These are phyloP conservation scores for Caranx ignobilis DNA, from an alignment of 2,113 vertebrate genomes.

Conservation along the genomic window DNA sequence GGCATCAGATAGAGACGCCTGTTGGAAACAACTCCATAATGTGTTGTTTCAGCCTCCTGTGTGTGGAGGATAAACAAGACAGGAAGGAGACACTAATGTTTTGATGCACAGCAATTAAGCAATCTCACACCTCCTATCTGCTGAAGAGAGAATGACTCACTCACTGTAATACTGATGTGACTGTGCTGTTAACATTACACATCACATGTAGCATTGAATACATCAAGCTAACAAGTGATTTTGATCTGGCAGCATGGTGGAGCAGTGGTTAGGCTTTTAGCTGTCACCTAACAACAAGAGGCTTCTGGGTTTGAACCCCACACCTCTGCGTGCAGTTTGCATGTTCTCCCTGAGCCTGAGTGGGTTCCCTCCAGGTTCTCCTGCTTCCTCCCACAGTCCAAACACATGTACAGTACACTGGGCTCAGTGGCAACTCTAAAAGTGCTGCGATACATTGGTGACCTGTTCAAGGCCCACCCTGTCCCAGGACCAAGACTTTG, in stretches of 20 bases:
- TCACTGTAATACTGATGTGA: slow-evolving; percentile 8
- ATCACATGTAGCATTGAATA: not conserved
- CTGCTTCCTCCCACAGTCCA: no score
- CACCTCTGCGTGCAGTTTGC: no score
- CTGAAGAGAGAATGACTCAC: slow-evolving; percentile 32
- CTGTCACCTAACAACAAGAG: no score
- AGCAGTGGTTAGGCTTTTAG: no score
- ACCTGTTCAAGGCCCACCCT: no score
- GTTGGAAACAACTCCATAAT: slow-evolving; percentile 16
- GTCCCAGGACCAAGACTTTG: no score
- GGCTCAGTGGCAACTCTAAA: no score
- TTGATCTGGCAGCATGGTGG: not conserved
- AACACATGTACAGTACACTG: no score
- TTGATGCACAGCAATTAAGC: slow-evolving; percentile 44
- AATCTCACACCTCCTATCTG: slow-evolving; percentile 14
- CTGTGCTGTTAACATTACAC: slow-evolving; percentile 17
- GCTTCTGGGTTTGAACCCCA: no score
- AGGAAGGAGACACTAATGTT: slow-evolving; percentile 46
- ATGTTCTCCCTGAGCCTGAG: no score
- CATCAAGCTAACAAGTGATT: not conserved
- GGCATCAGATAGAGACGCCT: slow-evolving; percentile 29
- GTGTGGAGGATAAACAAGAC: slow-evolving; percentile 48
- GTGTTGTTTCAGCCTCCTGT: slow-evolving; percentile 30
- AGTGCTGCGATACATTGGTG: no score
- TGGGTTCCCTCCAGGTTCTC: no score